phyloP scores from a whole-genome alignment of 2,113 vertebrate genomes.

The Nerophis lumbriciformis region DNA sequence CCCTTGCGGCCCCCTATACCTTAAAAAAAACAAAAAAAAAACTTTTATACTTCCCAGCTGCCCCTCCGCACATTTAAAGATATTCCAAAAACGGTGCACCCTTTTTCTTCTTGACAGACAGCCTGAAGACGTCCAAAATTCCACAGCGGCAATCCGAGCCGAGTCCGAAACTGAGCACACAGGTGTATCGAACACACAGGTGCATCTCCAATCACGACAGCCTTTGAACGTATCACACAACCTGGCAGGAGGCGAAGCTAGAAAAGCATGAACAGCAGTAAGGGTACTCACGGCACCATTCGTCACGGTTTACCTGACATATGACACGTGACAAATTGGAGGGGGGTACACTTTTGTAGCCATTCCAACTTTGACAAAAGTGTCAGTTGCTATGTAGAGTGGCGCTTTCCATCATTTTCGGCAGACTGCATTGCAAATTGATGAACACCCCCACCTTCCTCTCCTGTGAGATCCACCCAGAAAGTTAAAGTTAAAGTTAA shows the following conservation, averaged over 20 bases:
- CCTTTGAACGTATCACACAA: slow-evolving; percentile 43
- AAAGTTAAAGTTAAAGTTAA: too few relatives aligned
- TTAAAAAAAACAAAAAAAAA: too few relatives aligned
- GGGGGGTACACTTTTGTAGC: too few relatives aligned
- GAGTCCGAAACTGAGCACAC: slow-evolving; percentile 48
- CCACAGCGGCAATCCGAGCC: slow-evolving; percentile 68
- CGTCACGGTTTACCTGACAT: too few relatives aligned
- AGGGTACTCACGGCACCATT: too few relatives aligned
- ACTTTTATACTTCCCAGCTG: slow-evolving; percentile 6
- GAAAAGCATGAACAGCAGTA: slow-evolving; percentile 20
- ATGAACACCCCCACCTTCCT: too few relatives aligned
- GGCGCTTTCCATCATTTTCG: too few relatives aligned
- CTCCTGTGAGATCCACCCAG: too few relatives aligned
- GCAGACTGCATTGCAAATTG: too few relatives aligned
- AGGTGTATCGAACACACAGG: slow-evolving; percentile 54
- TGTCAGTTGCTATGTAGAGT: too few relatives aligned
- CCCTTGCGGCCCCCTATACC: slow-evolving; percentile 2
- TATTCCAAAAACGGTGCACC: background rate
- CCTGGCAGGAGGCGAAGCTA: slow-evolving; percentile 37
- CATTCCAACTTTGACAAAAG: too few relatives aligned
- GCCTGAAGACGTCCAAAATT: slow-evolving; percentile 68
- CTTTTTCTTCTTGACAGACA: slow-evolving; percentile 30
- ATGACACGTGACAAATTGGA: too few relatives aligned
- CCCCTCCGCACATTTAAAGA: slow-evolving; percentile 6
- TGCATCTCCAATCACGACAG: background rate